Evolutionary conservation across 1,140 invertebrate genomes (phyloP).

Genomic region (Harpegnathos saltator): DNA sequence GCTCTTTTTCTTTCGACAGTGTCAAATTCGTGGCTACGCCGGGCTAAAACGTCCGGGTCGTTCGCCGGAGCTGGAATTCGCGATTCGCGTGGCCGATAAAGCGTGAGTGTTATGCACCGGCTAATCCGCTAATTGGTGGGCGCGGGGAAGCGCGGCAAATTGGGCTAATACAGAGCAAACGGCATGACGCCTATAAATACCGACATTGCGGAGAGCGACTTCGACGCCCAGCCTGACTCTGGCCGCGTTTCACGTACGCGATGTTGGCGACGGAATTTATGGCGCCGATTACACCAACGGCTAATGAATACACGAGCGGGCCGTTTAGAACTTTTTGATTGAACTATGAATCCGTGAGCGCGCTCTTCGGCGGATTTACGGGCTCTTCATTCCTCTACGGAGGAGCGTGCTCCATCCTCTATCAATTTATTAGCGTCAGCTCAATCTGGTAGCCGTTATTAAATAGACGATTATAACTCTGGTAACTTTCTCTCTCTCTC

Average conservation of each 20-base stretch:
- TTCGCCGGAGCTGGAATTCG: conserved; percentile 59
- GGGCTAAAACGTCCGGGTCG: conserved; percentile 60
- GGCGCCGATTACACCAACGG: conserved; percentile 36
- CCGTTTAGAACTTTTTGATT: conserved; percentile 57
- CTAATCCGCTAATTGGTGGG: conserved; percentile 71
- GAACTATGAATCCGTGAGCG: conserved; percentile 51
- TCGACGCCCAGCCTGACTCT: conserved; percentile 18
- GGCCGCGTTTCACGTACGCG: neutral
- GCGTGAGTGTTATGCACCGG: conserved; percentile 64
- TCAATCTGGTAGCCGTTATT: conserved; percentile 23
- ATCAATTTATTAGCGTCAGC: conserved; percentile 14
- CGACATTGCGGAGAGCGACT: conserved; percentile 52
- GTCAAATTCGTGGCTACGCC: conserved; percentile 46
- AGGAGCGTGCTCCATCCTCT: neutral
- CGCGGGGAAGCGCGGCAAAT: conserved; percentile 61
- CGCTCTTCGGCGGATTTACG: conserved; percentile 24
- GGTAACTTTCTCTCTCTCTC: neutral
- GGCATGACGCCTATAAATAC: conserved; percentile 70
- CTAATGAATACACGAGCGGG: conserved; percentile 41
- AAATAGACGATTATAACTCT: neutral
- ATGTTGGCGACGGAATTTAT: conserved; percentile 34
- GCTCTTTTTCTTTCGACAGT: neutral
- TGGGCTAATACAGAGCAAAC: conserved; percentile 69
- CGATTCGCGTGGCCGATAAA: conserved; percentile 61
- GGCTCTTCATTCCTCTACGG: conserved; percentile 7